phyloP scores from a whole-genome alignment of 2,888 invertebrate species.

The Xestia ashworthii region DNA sequence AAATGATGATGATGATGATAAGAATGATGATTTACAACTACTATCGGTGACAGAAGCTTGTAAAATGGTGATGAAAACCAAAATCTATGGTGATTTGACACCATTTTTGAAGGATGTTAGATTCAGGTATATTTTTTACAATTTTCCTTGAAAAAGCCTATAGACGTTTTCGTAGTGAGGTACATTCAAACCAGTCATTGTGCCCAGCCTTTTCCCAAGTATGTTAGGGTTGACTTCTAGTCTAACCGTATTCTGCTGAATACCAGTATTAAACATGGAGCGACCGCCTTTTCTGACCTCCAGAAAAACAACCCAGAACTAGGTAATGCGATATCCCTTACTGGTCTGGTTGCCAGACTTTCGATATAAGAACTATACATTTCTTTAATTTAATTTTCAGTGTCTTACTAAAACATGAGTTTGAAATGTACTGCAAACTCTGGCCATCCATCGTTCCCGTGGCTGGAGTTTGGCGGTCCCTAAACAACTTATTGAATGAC shows the following conservation, averaged over 20 bases:
- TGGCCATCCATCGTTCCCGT: conserved; percentile 84
- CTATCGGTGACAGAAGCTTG: conserved; percentile 76
- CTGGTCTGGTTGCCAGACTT: no score
- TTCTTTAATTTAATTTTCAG: conserved; percentile 67
- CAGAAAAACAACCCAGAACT: no score
- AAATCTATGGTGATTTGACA: conserved; percentile 76
- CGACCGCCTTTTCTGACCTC: no score
- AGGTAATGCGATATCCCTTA: no score
- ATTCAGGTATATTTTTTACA: conserved; percentile 75
- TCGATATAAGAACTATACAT: no score
- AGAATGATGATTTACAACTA: conserved; percentile 72
- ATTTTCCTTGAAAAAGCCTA: no score
- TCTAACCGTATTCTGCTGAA: no score
- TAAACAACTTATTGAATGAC: conserved; percentile 69
- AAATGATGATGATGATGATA: conserved; percentile 51
- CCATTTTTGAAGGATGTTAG: conserved; percentile 73
- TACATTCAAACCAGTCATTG: no score
- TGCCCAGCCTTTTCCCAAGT: no score
- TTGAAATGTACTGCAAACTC: conserved; percentile 77
- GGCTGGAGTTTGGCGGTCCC: conserved; percentile 80
- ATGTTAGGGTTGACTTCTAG: no score
- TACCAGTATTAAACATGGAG: no score
- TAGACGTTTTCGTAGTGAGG: no score
- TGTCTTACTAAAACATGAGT: conserved; percentile 79
- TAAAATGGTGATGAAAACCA: conserved; percentile 62